Conservation (phyloP, 2,888 invertebrate species). For the Drosophila lacicola region DNA sequence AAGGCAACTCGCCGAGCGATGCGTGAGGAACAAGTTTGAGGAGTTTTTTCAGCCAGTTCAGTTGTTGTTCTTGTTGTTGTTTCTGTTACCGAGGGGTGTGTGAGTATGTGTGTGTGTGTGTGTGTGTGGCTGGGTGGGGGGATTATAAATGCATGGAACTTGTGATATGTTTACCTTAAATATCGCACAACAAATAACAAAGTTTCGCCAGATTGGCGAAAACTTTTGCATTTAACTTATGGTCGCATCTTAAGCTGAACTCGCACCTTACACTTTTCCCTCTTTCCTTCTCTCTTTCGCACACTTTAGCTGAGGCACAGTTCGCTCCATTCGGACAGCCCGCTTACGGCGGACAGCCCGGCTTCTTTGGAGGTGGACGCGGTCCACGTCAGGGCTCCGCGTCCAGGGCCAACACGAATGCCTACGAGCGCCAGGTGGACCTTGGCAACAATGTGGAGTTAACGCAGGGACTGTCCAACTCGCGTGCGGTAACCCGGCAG, state of each 20-base stretch:
- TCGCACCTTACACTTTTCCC: not conserved
- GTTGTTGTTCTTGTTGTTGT: not conserved
- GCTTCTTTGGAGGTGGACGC: constrained; percentile 29
- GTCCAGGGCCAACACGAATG: constrained; percentile 76
- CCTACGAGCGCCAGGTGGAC: constrained; percentile 73
- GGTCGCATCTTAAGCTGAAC: not conserved
- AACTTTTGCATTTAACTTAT: constrained; percentile 50
- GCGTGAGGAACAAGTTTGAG: constrained; percentile 62
- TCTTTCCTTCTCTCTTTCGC: not conserved
- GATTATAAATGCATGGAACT: constrained; percentile 57
- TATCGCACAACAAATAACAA: constrained; percentile 65
- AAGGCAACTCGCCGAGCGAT: constrained; percentile 12
- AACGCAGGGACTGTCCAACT: constrained; percentile 72
- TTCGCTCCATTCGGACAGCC: constrained; percentile 36
- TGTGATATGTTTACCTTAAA: constrained; percentile 63
- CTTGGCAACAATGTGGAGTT: constrained; percentile 68
- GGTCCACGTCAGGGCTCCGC: constrained; percentile 65
- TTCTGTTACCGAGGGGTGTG: not conserved
- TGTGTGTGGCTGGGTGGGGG: not conserved
- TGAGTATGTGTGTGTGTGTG: not conserved
- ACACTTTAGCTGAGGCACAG: constrained; percentile 60
- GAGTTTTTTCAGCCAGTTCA: constrained; percentile 8
- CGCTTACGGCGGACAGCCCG: constrained; percentile 24
- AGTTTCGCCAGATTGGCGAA: constrained; percentile 49
- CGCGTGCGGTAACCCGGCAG: constrained; percentile 77